Base-by-base conservation (phyloP, 2,113 vertebrate genomes). In the Corydoras sp. region DNA sequence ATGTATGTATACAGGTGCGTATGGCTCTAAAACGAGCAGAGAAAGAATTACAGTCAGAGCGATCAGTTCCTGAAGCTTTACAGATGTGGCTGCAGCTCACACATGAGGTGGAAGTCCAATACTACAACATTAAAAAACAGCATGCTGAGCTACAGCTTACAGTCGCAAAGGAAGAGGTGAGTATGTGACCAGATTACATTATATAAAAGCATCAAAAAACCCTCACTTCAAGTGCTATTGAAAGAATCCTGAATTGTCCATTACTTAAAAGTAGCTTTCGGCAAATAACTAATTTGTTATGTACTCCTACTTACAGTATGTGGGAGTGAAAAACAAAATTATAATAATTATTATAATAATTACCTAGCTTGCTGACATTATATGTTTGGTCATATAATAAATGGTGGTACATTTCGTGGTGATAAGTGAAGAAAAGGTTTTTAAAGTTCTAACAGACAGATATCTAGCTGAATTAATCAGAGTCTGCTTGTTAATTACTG, bases 121-220 rank as follows among this genome's bases (percentile, higher is more conserved):
- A 99, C 88, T 98, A 99, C 86, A 98, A 98, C 82, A 97, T 98
- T 81, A 98, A 98, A 89, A 95, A 96, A n/a, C 96, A 98, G 75
- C 94, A 85, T 48, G 97, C 97, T 0, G 97, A 99, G 89, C 89
- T 93, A 77, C 97, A 99, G 32, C 85, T 99, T 65, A 87, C 88
- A 29, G 89, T 95, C 9, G 97, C 96, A 75, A 98, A 98, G 86
- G 97, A 99, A 2, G 96, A 98, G 96, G 97, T 99, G 89, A 63
- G 77, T 9, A 51, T 32, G 63, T 66, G 12, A n/a, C n/a, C n/a
- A n/a, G n/a, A n/a, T n/a, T n/a, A n/a, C n/a, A n/a, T n/a, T n/a
- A n/a, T n/a, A n/a, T n/a, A n/a, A n/a, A n/a, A n/a, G n/a, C n/a
- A n/a, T n/a, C n/a, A n/a, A n/a, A n/a, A n/a, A n/a, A n/a, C n/a